Conservation (phyloP, 2,113 vertebrate genomes). For the Tachycineta bicolor region DNA sequence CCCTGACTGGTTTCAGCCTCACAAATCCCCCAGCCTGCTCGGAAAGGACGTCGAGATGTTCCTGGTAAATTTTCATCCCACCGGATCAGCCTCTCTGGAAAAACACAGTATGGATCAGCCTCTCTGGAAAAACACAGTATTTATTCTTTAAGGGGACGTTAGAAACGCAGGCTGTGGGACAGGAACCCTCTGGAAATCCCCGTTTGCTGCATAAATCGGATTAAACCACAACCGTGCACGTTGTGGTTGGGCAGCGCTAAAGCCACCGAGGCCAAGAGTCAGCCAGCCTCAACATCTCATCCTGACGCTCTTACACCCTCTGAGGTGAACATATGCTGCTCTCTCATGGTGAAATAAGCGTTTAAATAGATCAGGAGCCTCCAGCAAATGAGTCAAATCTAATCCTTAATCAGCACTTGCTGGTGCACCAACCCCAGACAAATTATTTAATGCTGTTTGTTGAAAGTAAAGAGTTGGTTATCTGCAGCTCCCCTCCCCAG, state of each 20-base stretch:
- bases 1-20: rapidly evolving
- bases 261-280: neutral
- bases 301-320: neutral
- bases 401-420: neutral
- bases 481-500: neutral
- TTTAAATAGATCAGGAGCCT: neutral
- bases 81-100: too few relatives aligned
- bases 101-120: rapidly evolving
- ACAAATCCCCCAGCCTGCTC: neutral
- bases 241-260: neutral
- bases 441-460: neutral
- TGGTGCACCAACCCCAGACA: neutral
- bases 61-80: too few relatives aligned
- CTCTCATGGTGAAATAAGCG: neutral
- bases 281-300: neutral
- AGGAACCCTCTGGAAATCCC: neutral
- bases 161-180: neutral
- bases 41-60: neutral
- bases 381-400: neutral
- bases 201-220: neutral
- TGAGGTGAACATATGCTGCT: neutral
- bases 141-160: neutral
- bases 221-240: rapidly evolving
- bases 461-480: neutral
- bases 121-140: too few relatives aligned